Base-by-base conservation (phyloP, 2,888 invertebrate species). In the Noctua comes region DNA sequence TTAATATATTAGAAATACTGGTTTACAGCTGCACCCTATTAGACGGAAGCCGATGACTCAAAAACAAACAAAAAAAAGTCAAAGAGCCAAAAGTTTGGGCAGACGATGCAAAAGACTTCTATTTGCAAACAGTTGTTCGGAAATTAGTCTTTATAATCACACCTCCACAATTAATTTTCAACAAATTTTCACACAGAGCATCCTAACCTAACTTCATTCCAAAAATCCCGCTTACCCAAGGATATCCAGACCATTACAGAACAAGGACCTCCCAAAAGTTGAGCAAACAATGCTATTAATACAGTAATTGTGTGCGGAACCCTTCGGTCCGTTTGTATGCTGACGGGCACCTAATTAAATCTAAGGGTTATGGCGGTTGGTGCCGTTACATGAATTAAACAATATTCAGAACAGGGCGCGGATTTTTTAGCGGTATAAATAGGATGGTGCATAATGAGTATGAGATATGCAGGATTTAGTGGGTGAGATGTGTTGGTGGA, bases 341-440 rank as follows among this genome's bases (percentile, higher is more conserved):
- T 73, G 82, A 77, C 74, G 85, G 86, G 80, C 71, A 85, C 80
- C 85, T 88, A 86, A 88, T 90, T 88, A 88, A 90, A 87, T 86
- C 81, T 82, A 77, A 79, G 86, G 89, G 86, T 82, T 79, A 77
- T 72, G 75, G 73, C 59, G 80, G 65, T 65, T 11, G 27, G 36
- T 16, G 62, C 57, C 62, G n/a, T 72, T 54, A 65, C 80, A 71
- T 86, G 76, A 80, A 85, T 86, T 85, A 76, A 78, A 85, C 78
- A 83, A 68, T 69, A 59, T 27, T 27, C 8, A 16, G 36, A 27
- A 54, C n/a, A 31, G 10, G 51, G 31, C 11, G 21, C 27, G 51
- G 64, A 64, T 78, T 82, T 84, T 84, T 77, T 27, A 0, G 40
- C 7, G 73, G 16, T 51, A 59, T 76, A 27, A 40, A n/a, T 46